Evolutionary conservation across 2,113 vertebrate species (phyloP).

Genomic region (Gadus macrocephalus): DNA sequence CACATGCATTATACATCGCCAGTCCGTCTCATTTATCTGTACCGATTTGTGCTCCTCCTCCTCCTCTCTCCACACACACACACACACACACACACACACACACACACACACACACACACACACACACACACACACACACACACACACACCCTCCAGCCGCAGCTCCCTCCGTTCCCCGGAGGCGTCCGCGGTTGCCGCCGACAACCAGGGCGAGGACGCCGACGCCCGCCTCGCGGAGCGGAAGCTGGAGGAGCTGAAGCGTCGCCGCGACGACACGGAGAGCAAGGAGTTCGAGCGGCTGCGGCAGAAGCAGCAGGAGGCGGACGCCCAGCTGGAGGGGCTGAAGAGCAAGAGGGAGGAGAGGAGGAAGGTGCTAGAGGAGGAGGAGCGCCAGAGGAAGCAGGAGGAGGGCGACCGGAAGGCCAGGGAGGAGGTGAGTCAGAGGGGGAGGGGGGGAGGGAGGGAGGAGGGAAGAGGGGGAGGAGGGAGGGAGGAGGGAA

Average conservation of each 20-base stretch:
- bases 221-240: constrained; percentile 74
- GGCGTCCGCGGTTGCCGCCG: background rate
- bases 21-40: constrained; percentile 13
- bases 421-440: constrained; percentile 82
- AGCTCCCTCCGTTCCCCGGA: constrained; percentile 66
- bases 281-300: constrained; percentile 87
- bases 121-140: background rate
- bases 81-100: no score
- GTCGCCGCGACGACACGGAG: constrained; percentile 83
- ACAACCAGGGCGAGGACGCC: constrained; percentile 71
- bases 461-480: constrained; percentile 79
- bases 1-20: background rate
- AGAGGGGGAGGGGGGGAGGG: constrained; percentile 83
- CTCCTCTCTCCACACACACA: no score
- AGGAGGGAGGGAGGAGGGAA: constrained; percentile 65
- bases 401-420: constrained; percentile 86
- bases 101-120: no score
- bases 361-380: constrained; percentile 88
- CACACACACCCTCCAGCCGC: constrained; percentile 61
- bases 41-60: background rate
- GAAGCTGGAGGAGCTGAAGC: constrained; percentile 86
- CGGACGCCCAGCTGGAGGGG: constrained; percentile 86
- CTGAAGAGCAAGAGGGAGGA: constrained; percentile 91
- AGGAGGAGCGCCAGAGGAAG: constrained; percentile 86
- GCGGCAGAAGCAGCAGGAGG: constrained; percentile 91